phyloP scores from a whole-genome alignment of 2,797 vertebrate genomes.

The Lophius americanus region DNA sequence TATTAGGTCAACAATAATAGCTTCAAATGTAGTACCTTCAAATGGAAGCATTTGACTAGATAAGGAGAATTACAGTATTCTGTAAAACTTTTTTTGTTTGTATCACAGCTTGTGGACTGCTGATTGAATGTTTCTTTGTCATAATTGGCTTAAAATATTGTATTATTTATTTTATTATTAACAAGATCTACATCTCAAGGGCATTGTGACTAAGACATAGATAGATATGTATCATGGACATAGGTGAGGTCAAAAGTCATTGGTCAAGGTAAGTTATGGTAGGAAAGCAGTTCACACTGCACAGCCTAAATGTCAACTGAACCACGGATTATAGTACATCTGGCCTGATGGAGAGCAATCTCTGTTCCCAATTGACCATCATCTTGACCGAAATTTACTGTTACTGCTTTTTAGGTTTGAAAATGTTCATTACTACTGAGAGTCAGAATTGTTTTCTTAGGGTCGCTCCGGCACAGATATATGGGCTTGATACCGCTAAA shows the following conservation, averaged over 20 bases:
- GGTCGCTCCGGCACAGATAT: constrained; percentile 32
- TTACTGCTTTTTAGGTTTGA: constrained; percentile 16
- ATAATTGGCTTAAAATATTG: no score
- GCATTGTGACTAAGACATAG: no score
- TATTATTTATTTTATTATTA: no score
- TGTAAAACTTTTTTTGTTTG: no score
- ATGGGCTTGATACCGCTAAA: constrained; percentile 53
- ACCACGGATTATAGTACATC: constrained; percentile 6
- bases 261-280: background rate
- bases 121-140: no score
- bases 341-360: background rate
- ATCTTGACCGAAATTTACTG: constrained; percentile 6
- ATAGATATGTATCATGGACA: background rate
- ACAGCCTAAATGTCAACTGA: constrained; percentile 1
- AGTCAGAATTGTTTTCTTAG: constrained; percentile 16
- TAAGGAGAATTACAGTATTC: no score
- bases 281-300: background rate
- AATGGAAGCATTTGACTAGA: no score
- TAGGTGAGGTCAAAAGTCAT: background rate
- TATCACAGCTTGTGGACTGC: no score
- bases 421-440: background rate
- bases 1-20: constrained; percentile 1
- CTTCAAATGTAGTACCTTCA: background rate
- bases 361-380: background rate
- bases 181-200: no score